Conservation (phyloP, 2,113 vertebrate genomes). For the Baryphthengus martii region DNA sequence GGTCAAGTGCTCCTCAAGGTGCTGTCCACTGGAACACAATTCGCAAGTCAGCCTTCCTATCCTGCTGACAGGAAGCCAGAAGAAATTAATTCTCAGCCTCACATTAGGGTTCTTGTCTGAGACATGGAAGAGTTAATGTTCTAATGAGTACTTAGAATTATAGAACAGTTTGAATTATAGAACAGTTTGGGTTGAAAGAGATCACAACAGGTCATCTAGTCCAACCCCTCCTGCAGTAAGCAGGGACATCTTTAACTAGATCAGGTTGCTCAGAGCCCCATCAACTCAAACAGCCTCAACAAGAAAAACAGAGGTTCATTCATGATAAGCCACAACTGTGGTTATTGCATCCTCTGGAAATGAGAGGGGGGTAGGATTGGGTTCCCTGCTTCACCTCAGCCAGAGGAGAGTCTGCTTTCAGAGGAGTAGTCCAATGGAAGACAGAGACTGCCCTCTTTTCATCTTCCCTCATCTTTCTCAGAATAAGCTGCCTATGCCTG, state of each 20-base stretch:
- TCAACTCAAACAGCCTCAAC: background rate
- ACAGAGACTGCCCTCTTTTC: background rate
- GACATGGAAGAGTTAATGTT: background rate
- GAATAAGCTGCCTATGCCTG: background rate
- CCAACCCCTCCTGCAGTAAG: background rate
- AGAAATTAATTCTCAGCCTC: background rate
- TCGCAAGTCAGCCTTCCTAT: background rate
- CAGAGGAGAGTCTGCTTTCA: background rate
- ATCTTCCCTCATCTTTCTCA: background rate
- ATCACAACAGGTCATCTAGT: background rate
- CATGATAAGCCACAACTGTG: background rate
- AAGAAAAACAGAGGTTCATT: background rate
- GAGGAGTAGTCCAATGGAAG: background rate
- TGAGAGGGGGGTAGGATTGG: background rate
- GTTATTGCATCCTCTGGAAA: background rate
- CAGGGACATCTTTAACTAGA: background rate
- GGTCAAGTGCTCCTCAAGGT: background rate
- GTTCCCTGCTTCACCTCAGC: background rate
- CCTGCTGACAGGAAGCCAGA: background rate
- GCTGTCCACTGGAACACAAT: background rate
- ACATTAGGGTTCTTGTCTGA: background rate
- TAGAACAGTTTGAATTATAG: background rate
- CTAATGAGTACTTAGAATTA: background rate
- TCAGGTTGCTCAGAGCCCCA: background rate
- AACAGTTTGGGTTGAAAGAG: background rate